Conservation (phyloP, 2,113 vertebrate species). For the Dromiciops gliroides region DNA sequence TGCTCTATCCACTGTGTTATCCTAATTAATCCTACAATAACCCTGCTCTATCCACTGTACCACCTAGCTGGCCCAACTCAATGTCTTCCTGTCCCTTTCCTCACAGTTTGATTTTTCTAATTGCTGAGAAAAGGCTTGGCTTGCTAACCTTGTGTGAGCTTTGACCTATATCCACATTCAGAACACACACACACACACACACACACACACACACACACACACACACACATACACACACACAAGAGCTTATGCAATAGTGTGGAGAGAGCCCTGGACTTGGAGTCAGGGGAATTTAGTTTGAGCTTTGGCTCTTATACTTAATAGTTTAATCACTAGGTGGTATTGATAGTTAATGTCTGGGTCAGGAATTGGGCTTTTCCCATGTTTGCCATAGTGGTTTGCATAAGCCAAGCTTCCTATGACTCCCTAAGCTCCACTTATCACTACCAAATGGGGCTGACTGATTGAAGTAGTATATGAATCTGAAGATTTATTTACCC, state of each 20-base stretch:
- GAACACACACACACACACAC: not conserved
- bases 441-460: not conserved
- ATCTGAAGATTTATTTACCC: not conserved
- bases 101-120: not conserved
- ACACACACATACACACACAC: no score
- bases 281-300: not conserved
- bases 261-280: not conserved
- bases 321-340: not conserved
- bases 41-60: no score
- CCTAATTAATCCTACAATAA: no score
- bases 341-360: not conserved
- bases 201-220: no score
- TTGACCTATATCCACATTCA: not conserved
- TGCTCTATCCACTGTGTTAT: no score
- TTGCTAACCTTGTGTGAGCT: not conserved
- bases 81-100: not conserved
- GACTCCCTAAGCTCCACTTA: not conserved
- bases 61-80: no score
- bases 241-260: not conserved
- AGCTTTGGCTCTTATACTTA: not conserved
- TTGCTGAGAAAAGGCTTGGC: not conserved
- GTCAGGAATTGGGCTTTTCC: not conserved
- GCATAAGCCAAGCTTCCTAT: not conserved
- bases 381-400: no score
- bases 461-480: not conserved